A percentile compares a stretch with the other conserved stretches of the same genome.
Evolutionary conservation across 2,888 invertebrate species (phyloP).

Genomic region (Anagyrus pseudococci): DNA sequence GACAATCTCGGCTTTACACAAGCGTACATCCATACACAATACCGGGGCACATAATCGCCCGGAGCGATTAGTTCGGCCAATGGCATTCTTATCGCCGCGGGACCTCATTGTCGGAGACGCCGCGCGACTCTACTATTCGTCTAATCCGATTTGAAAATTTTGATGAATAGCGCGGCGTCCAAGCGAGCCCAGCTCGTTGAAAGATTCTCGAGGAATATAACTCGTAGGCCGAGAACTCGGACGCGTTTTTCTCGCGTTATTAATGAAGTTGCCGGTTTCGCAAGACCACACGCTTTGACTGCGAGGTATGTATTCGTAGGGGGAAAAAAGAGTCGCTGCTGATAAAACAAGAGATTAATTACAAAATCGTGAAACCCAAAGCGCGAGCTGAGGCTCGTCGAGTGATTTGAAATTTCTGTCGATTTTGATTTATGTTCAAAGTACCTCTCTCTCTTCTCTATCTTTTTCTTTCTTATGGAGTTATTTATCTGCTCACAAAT

Average conservation of each 20-base stretch:
- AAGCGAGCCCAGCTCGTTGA: neutral
- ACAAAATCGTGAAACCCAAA: constrained; percentile 22
- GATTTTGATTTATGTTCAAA: constrained; percentile 31
- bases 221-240: too few relatives aligned
- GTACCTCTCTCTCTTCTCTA: too few relatives aligned
- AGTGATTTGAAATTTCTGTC: constrained; percentile 25
- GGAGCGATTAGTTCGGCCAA: constrained; percentile 22
- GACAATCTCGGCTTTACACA: too few relatives aligned
- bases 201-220: too few relatives aligned
- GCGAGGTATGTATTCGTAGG: neutral
- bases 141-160: constrained; percentile 36
- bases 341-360: constrained; percentile 34
- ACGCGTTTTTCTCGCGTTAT: constrained; percentile 30
- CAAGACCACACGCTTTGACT: neutral
- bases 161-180: constrained; percentile 24
- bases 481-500: constrained; percentile 14
- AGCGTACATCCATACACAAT: constrained; percentile 3
- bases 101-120: constrained; percentile 20
- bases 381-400: neutral
- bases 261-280: constrained; percentile 27
- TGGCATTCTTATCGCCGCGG: constrained; percentile 31
- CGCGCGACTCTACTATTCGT: constrained; percentile 1
- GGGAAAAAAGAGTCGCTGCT: constrained; percentile 6
- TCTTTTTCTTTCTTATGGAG: neutral
- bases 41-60: constrained; percentile 15